Conservation (phyloP, 2,113 vertebrate species). For the Setophaga kirtlandii region DNA sequence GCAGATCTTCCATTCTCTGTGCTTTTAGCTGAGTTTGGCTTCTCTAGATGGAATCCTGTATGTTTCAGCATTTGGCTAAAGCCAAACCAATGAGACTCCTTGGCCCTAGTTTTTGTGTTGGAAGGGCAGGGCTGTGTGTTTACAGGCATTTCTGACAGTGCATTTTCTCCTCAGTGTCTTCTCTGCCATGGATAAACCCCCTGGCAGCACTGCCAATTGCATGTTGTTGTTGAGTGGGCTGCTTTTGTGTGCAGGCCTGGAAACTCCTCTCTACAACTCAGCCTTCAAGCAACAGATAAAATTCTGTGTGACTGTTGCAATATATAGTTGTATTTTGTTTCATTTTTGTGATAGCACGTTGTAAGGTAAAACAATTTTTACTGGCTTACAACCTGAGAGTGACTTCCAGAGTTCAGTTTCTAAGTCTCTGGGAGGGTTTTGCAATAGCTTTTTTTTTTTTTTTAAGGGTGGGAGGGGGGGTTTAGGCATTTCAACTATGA, state of each 20-base stretch:
- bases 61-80: not conserved
- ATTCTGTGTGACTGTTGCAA: not conserved
- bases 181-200: not conserved
- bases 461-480: accelerated
- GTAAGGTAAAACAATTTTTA: not conserved
- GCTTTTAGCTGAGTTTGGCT: not conserved
- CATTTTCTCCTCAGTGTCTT: not conserved
- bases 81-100: not conserved
- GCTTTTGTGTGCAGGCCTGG: not conserved
- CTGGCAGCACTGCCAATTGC: accelerated
- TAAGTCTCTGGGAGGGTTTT: not conserved
- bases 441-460: not conserved
- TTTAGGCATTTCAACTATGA: conserved; percentile 62
- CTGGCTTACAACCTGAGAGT: not conserved
- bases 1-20: not conserved
- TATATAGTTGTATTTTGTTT: not conserved
- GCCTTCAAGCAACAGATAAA: not conserved
- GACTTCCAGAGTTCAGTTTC: not conserved
- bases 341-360: not conserved
- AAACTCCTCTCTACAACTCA: not conserved
- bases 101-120: not conserved
- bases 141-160: not conserved
- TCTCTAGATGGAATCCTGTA: not conserved
- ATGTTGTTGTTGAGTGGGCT: accelerated
- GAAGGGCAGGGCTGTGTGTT: not conserved